phyloP scores from a whole-genome alignment of 2,888 invertebrate genomes.

The Epinotia bilunana region DNA sequence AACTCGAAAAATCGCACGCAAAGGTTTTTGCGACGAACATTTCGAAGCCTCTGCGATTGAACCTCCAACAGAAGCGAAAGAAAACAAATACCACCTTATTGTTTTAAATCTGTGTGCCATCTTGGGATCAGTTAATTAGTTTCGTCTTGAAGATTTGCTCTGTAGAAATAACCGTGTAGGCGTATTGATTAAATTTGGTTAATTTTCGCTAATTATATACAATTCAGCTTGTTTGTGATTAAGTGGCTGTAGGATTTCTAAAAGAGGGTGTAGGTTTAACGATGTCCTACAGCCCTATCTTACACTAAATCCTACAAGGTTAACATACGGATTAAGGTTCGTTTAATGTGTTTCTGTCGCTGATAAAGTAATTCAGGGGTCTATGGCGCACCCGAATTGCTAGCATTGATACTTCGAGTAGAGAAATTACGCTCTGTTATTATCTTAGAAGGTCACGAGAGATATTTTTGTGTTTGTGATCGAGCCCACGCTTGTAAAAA shows the following conservation, averaged over 20 bases:
- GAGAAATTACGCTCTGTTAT: neutral
- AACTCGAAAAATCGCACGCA: neutral
- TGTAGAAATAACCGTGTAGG: constrained; percentile 43
- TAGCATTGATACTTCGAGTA: neutral
- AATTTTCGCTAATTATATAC: constrained; percentile 36
- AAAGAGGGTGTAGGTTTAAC: neutral
- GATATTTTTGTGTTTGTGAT: no score
- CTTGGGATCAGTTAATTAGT: constrained; percentile 42
- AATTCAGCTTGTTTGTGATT: constrained; percentile 12
- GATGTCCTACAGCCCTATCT: neutral
- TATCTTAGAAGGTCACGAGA: neutral
- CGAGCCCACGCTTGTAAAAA: no score
- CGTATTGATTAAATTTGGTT: constrained; percentile 43
- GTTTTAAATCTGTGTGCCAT: constrained; percentile 23
- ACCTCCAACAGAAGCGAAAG: no score
- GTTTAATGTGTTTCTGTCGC: no score
- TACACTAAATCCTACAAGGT: neutral
- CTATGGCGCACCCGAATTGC: no score
- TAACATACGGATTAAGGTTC: no score
- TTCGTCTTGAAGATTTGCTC: constrained; percentile 44
- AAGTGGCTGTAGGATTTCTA: constrained; percentile 5
- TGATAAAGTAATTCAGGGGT: no score
- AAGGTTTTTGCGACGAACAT: neutral
- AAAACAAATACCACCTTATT: neutral
- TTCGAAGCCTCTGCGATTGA: neutral